phyloP scores from a whole-genome alignment of 2,113 vertebrate genomes.

The Catharus bicknelli region DNA sequence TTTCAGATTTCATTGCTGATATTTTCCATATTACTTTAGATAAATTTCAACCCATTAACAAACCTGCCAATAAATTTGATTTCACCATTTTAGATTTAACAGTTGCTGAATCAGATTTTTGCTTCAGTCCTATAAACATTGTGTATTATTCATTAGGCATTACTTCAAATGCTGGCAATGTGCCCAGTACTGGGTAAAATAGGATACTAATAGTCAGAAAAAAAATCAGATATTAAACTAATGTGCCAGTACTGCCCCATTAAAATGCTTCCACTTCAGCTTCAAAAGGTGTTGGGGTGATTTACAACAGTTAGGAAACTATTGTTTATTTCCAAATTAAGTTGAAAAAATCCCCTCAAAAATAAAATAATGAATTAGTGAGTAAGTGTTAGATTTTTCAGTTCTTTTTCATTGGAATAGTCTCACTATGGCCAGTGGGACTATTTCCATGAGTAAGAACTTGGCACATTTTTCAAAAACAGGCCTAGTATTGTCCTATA shows the following conservation, averaged over 20 bases:
- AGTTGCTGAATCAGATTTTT: not conserved
- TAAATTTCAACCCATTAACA: not conserved
- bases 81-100: not conserved
- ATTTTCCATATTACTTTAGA: not conserved
- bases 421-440: not conserved
- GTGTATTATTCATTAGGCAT: not conserved
- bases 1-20: conserved; percentile 5
- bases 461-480: not conserved
- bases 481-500: not conserved
- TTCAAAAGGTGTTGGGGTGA: not conserved
- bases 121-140: not conserved
- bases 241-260: not conserved
- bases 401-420: not conserved
- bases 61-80: conserved; percentile 5
- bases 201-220: not conserved
- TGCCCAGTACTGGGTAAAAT: not conserved
- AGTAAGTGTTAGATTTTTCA: not conserved
- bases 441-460: not conserved
- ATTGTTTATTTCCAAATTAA: not conserved
- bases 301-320: not conserved
- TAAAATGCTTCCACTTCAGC: not conserved
- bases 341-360: not conserved
- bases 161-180: not conserved
- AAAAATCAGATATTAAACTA: conserved; percentile 12
- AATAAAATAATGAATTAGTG: not conserved